Conservation (phyloP, 2,113 vertebrate species). For the Tetrao urogallus region DNA sequence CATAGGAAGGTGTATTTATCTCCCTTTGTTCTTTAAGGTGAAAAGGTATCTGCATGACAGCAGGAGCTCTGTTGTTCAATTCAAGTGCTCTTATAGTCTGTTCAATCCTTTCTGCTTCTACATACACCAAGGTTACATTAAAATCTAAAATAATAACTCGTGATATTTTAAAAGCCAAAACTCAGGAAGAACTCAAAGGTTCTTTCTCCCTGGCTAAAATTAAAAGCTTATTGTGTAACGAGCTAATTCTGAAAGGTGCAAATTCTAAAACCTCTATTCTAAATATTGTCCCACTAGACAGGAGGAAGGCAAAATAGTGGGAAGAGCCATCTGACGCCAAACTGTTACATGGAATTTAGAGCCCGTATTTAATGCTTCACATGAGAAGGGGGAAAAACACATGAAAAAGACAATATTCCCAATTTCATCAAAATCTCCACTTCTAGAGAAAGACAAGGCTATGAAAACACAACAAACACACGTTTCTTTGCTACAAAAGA, state of each 20-base stretch:
- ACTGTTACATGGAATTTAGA: not conserved
- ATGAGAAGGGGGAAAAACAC: not conserved
- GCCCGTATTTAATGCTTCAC: not conserved
- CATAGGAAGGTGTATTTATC: not conserved
- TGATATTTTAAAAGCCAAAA: slow-evolving; percentile 33
- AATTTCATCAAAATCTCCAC: not conserved
- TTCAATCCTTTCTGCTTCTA: not conserved
- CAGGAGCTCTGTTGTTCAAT: not conserved
- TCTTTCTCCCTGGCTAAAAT: slow-evolving; percentile 39
- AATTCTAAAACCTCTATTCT: slow-evolving; percentile 9
- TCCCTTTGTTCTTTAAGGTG: not conserved
- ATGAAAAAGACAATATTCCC: not conserved
- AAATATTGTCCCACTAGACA: slow-evolving; percentile 43
- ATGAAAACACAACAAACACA: not conserved
- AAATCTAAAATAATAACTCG: not conserved
- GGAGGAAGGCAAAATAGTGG: not conserved
- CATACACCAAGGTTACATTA: not conserved
- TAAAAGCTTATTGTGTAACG: not conserved
- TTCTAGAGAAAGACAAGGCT: not conserved
- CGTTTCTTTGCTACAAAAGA: not conserved
- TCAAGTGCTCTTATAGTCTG: not conserved
- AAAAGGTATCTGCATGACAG: not conserved
- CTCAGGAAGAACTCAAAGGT: slow-evolving; percentile 7
- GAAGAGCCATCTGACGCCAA: slow-evolving; percentile 4
- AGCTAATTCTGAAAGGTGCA: slow-evolving; percentile 2